Base-by-base conservation (phyloP, 2,888 invertebrate species). In the Drosophila planitibia region DNA sequence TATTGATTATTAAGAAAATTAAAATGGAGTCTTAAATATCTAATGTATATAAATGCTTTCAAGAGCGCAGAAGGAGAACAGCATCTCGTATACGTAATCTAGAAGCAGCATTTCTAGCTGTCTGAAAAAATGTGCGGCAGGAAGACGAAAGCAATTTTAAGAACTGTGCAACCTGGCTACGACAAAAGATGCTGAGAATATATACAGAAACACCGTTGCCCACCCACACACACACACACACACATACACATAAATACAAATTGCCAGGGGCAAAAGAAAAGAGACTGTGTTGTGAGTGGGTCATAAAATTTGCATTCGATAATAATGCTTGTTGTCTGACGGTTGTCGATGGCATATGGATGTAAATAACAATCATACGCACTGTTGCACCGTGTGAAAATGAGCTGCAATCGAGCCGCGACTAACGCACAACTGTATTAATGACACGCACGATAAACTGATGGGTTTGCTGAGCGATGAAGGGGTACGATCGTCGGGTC, bases 281-380 rank as follows among this genome's bases (percentile, higher is more conserved):
- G 69, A 35, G 39, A 39, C 65, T 64, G 59, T 61, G 47, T 44
- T 61, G 47, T 49, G 54, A 30, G 55, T 52, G 61, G 52, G 58
- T 30, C 47, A 70, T 71, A 65, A 80, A 86, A 85, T 90, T 91
- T 91, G 89, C 91, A 91, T 91, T 83, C 91, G 81, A 89, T 90
- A 90, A 90, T 90, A 85, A 83, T 76, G 90, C 72, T 63, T 69
- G 72, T 68, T 65, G 70, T 66, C 60, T 70, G 83, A 68, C 57
- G 83, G 63, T 73, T 82, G 72, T 81, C 67, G 82, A 73, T 78
- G 82, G 68, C 72, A 71, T 63, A 77, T 68, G 78, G 70, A 82
- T 86, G 85, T 90, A 87, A 90, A 91, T 89, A 91, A 84, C 86
- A 91, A 90, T 90, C 83, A 90, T 91, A 82, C 83, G 90, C 91